Evolutionary conservation across 2,888 invertebrate species (phyloP), one percentile per base, ranked within the genome.

Genomic region (Thera obeliscata): DNA sequence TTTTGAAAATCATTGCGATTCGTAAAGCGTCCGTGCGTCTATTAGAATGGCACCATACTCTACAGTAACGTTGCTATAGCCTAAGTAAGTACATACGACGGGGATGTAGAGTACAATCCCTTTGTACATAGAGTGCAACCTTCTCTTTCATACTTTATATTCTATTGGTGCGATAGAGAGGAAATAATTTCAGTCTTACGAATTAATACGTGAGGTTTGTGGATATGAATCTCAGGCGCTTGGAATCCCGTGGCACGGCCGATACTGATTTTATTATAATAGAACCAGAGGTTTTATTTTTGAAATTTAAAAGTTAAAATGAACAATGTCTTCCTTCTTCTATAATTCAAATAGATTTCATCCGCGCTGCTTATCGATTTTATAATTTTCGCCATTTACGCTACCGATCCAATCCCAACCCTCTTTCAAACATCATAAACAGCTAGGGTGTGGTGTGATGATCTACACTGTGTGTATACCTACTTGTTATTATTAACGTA

Each of bases 81-180:
- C 22, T 22, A 22, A 22, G 7, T 54, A 54, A 12, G 12, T 49
- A 49, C 11, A 5, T 56, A 38, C 22, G 6, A 62, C 46, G 46
- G 59, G 59, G 59, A 59, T 49, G 64, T 55, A 56, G 60, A 49
- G 65, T 56, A 60, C 65, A 56, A 65, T 65, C 59, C 60, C n/a
- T 65, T 59, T 60, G 65, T 65, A 65, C 65, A 65, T 65, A 65
- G 59, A 65, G 65, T 55, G 56, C 65, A 55, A 41, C 65, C 65
- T 60, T 65, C 65, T 65, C 65, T 60, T 56, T 60, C 59, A 48
- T 55, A 56, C 59, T 48, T 48, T 2, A 49, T 52, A 41, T 49
- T 55, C 38, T 38, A 60, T 49, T 50, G 41, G 50, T 60, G 65
- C 50, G 65, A 65, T 65, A 65, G 65, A 65, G 65, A 60, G 22